Evolutionary conservation across 1,140 invertebrate species (phyloP).

Genomic region (Lasioglossum albipes): DNA sequence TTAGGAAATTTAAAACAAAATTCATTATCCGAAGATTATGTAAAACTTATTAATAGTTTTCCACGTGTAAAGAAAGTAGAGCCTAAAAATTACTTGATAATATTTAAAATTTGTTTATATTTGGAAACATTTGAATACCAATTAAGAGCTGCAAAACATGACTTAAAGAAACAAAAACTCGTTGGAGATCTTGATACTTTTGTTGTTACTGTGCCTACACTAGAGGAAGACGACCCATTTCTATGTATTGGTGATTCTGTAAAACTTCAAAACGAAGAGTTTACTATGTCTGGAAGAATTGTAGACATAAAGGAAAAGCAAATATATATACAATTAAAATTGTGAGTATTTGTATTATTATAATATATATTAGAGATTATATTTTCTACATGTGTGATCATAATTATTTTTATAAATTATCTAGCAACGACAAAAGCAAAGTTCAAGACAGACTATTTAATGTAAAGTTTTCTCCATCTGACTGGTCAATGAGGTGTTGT

Average conservation of each 20-base stretch:
- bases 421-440: conserved; percentile 20
- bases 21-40: conserved; percentile 8
- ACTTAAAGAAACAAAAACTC: conserved; percentile 74
- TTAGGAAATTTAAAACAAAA: not conserved
- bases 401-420: conserved; percentile 30
- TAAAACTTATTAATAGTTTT: conserved; percentile 18
- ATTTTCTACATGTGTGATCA: too few relatives aligned
- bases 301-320: conserved; percentile 27
- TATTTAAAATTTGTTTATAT: conserved; percentile 86
- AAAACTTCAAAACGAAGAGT: conserved; percentile 66
- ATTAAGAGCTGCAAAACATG: conserved; percentile 83
- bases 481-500: conserved; percentile 53
- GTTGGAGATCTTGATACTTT: conserved; percentile 81
- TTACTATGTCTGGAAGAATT: conserved; percentile 13
- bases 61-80: conserved; percentile 19
- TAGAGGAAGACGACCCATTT: conserved; percentile 89
- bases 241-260: conserved; percentile 87
- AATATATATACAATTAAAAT: not conserved
- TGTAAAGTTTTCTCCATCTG: conserved; percentile 51
- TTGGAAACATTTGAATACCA: conserved; percentile 87
- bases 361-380: not conserved
- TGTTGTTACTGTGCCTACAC: conserved; percentile 85
- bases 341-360: not conserved
- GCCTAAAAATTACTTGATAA: conserved; percentile 79
- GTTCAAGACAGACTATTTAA: conserved; percentile 27